Evolutionary conservation across 2,797 vertebrate species (phyloP).

Genomic region (Alfaro cultratus): DNA sequence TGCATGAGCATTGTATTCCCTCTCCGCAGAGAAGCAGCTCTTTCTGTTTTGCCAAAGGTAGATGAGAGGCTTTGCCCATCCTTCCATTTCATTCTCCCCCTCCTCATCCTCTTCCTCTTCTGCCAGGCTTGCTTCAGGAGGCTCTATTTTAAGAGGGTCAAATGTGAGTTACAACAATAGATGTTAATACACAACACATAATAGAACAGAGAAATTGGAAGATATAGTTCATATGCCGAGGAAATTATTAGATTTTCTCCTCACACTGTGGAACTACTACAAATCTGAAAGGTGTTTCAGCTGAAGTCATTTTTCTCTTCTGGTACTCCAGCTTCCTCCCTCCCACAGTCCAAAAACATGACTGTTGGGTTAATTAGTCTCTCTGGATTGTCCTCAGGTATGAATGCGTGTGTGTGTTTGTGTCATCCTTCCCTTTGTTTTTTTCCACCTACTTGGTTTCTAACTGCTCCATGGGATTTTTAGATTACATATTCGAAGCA

Average conservation of each 20-base stretch:
- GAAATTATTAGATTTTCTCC: neutral
- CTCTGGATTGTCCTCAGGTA: neutral
- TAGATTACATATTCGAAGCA: neutral
- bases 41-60: slow-evolving; percentile 91
- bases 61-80: slow-evolving; percentile 92
- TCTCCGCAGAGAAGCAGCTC: slow-evolving; percentile 88
- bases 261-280: neutral
- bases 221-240: neutral
- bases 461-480: neutral
- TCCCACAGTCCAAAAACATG: neutral
- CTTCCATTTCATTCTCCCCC: slow-evolving; percentile 87
- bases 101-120: slow-evolving; percentile 70
- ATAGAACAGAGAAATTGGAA: neutral
- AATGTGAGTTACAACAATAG: neutral
- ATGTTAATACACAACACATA: neutral
- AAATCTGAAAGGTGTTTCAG: neutral
- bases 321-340: neutral
- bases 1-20: slow-evolving; percentile 87
- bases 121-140: slow-evolving; percentile 77
- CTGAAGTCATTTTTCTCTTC: neutral
- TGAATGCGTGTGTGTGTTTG: neutral
- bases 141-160: slow-evolving; percentile 77
- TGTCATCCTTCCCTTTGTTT: neutral
- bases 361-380: neutral
- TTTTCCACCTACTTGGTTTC: neutral